Conservation (phyloP, 37 sponge, comb jelly and placozoan species). For the Chondrosia reniformis region DNA sequence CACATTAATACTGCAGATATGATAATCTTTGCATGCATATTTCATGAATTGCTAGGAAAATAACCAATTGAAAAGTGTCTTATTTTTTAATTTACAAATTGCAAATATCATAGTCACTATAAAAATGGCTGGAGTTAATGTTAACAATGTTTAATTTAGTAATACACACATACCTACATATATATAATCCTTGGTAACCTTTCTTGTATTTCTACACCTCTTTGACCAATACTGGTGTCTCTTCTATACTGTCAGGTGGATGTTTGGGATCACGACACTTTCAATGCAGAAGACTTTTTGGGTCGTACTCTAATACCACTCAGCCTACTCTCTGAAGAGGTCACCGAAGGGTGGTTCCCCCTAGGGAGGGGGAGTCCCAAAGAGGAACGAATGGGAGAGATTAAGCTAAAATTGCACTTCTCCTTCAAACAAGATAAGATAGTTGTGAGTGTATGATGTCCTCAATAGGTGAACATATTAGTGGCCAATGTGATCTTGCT, state of each 20-base stretch:
- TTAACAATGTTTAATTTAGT: too few species aligned
- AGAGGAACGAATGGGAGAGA: slow-evolving; percentile 28
- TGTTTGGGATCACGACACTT: slow-evolving; percentile 77
- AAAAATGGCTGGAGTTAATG: too few species aligned
- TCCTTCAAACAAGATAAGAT: slow-evolving; percentile 1
- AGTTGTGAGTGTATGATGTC: background rate
- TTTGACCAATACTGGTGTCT: too few species aligned
- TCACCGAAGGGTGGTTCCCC: slow-evolving; percentile 33
- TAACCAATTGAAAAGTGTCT: too few species aligned
- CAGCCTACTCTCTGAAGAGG: slow-evolving; percentile 11
- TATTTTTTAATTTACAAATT: too few species aligned
- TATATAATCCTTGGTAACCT: background rate
- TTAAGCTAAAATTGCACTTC: slow-evolving; percentile 9
- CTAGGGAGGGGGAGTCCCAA: slow-evolving; percentile 32
- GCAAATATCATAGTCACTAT: too few species aligned
- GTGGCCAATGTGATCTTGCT: too few species aligned
- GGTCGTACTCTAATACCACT: slow-evolving; percentile 74
- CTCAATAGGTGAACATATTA: too few species aligned
- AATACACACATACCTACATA: background rate
- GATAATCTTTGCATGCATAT: too few species aligned
- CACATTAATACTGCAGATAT: too few species aligned
- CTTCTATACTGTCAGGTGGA: slow-evolving; percentile 47
- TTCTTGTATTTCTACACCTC: too few species aligned
- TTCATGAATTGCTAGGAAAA: too few species aligned
- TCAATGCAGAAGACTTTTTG: slow-evolving; percentile 71